phyloP scores from a whole-genome alignment of 2,113 vertebrate genomes.

The Leucoraja erinaceus region DNA sequence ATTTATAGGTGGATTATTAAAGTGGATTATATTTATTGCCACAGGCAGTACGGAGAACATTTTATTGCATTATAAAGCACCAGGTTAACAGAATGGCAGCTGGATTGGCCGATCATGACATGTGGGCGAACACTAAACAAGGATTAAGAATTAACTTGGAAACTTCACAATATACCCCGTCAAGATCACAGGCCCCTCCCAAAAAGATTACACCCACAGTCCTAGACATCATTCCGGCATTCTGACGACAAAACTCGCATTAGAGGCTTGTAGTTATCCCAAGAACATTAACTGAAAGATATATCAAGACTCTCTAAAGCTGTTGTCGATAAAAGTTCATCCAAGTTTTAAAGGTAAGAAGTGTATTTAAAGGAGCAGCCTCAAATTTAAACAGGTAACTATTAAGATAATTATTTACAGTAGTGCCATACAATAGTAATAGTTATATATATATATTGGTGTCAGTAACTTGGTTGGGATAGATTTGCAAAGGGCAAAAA shows the following conservation, averaged over 20 bases:
- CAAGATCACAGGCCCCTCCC: no score
- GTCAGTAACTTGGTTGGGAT: neutral
- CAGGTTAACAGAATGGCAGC: neutral
- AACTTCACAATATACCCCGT: neutral
- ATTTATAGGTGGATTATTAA: neutral
- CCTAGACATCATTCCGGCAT: neutral
- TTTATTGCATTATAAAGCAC: neutral
- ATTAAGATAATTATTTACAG: neutral
- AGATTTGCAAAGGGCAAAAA: neutral
- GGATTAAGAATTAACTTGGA: neutral
- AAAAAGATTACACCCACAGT: neutral
- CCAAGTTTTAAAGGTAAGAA: neutral
- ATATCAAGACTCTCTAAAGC: neutral
- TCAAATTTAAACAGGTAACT: neutral
- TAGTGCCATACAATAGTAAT: neutral
- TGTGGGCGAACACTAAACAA: neutral
- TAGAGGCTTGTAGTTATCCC: neutral
- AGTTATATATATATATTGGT: neutral
- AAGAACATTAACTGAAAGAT: neutral
- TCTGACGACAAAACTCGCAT: no score
- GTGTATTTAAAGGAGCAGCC: neutral
- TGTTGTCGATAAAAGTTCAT: neutral
- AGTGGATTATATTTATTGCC: neutral
- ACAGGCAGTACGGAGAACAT: no score
- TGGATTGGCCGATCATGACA: neutral